A percentile compares a stretch with the other conserved stretches of the same genome.
These are phyloP conservation scores for Taeniopygia guttata DNA, from an alignment of 2,797 vertebrate genomes.

Conservation along the genomic window DNA sequence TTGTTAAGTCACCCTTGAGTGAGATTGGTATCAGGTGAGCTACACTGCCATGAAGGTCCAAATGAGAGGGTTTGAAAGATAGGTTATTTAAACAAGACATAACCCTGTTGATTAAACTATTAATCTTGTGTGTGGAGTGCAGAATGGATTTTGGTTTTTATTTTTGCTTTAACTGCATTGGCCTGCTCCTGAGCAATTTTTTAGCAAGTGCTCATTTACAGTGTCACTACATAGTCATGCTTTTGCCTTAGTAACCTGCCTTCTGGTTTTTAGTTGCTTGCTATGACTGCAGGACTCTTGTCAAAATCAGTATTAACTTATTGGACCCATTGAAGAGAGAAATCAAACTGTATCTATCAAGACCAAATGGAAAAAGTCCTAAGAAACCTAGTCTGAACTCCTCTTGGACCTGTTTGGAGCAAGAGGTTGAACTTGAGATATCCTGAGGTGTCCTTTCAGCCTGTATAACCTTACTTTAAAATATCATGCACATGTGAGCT, in stretches of 20 bases:
- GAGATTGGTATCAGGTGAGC: neutral
- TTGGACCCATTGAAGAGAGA: neutral
- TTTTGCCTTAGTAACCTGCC: neutral
- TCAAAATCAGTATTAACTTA: neutral
- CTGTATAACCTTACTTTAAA: neutral
- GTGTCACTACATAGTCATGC: neutral
- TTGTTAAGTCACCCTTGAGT: neutral
- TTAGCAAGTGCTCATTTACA: neutral
- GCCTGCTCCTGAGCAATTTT: neutral
- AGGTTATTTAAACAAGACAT: neutral
- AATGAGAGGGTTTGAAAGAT: neutral
- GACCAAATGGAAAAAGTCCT: neutral
- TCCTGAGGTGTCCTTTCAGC: neutral
- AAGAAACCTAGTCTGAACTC: neutral
- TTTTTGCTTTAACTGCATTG: neutral
- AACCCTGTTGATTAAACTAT: neutral
- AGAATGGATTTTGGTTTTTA: neutral
- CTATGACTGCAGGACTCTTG: neutral
- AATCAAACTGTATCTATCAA: neutral
- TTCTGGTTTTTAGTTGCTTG: neutral
- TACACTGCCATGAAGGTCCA: neutral
- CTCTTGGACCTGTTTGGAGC: neutral
- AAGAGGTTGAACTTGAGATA: neutral
- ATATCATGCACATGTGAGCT: neutral
- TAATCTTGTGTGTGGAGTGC: neutral